Evolutionary conservation across 2,888 invertebrate genomes (phyloP).

Genomic region (Lepas anatifera): DNA sequence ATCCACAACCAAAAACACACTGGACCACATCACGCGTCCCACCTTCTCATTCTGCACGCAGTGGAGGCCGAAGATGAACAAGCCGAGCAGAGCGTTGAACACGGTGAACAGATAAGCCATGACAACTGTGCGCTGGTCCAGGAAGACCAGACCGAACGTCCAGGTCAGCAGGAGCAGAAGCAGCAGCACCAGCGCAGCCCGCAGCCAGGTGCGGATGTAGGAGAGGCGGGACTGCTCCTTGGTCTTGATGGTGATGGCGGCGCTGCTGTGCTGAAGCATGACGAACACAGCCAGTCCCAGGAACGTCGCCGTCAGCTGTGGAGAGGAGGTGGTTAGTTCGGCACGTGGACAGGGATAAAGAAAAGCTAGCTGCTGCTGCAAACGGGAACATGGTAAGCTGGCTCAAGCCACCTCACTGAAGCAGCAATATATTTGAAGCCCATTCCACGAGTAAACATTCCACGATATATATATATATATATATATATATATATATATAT

Average conservation of each 20-base stretch:
- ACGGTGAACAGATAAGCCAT: conserved; percentile 24
- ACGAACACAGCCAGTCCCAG: conserved; percentile 79
- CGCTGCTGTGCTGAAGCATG: conserved; percentile 49
- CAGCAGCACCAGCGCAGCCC: conserved; percentile 22
- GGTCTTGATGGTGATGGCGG: conserved; percentile 65
- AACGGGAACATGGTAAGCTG: too few relatives aligned
- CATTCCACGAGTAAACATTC: too few relatives aligned
- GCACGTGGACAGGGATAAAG: too few relatives aligned
- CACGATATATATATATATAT: too few relatives aligned
- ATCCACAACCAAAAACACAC: too few relatives aligned
- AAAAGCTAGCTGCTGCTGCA: too few relatives aligned
- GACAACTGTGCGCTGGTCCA: conserved; percentile 23
- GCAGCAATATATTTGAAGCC: too few relatives aligned
- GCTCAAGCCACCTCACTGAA: too few relatives aligned
- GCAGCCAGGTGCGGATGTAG: conserved; percentile 22
- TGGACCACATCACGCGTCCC: too few relatives aligned
- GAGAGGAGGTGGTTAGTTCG: not conserved
- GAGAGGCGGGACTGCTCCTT: conserved; percentile 75
- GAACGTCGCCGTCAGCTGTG: conserved; percentile 41
- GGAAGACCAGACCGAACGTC: conserved; percentile 24
- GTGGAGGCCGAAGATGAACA: conserved; percentile 25
- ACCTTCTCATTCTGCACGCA: conserved; percentile 25
- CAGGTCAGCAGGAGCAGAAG: conserved; percentile 24
- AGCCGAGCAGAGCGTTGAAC: conserved; percentile 23
- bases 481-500: too few relatives aligned